A percentile compares a stretch with the other conserved stretches of the same genome.
phyloP scores from a whole-genome alignment of 2,797 vertebrate species.

The Triplophysa bombifrons region DNA sequence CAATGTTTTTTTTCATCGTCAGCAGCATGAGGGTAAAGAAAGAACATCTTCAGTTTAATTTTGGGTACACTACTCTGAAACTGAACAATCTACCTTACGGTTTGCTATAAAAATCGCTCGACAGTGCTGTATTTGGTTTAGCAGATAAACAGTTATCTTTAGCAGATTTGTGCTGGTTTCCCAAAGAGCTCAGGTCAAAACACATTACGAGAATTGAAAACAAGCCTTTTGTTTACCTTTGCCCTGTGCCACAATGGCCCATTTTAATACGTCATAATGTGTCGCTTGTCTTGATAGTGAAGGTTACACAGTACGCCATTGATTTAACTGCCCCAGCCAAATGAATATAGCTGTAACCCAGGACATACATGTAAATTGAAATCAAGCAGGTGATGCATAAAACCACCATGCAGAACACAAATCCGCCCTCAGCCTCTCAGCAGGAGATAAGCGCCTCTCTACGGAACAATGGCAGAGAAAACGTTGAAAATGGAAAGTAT shows the following conservation, averaged over 20 bases:
- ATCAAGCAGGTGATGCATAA: constrained; percentile 89
- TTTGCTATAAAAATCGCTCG: too few relatives aligned
- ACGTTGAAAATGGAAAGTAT: constrained; percentile 49
- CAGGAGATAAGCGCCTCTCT: constrained; percentile 53
- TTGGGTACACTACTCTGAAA: too few relatives aligned
- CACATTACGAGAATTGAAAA: constrained; percentile 47
- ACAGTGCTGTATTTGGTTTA: background rate
- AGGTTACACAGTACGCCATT: constrained; percentile 81
- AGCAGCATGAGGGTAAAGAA: too few relatives aligned
- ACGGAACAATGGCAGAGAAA: constrained; percentile 56
- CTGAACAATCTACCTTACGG: too few relatives aligned
- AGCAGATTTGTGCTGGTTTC: background rate
- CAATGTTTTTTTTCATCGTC: too few relatives aligned
- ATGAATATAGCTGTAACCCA: constrained; percentile 76
- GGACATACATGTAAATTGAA: constrained; percentile 85
- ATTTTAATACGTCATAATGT: constrained; percentile 71
- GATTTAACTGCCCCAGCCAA: constrained; percentile 87
- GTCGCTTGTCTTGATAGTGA: constrained; percentile 73
- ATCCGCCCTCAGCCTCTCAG: constrained; percentile 70
- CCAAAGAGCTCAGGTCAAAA: constrained; percentile 45
- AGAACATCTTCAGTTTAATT: too few relatives aligned
- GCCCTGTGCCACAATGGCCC: constrained; percentile 68
- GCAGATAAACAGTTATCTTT: background rate
- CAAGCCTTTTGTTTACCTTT: constrained; percentile 63
- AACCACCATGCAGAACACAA: constrained; percentile 84